These are phyloP conservation scores for Microtus agrestis DNA, from an alignment of 2,797 vertebrate species.

Conservation along the genomic window DNA sequence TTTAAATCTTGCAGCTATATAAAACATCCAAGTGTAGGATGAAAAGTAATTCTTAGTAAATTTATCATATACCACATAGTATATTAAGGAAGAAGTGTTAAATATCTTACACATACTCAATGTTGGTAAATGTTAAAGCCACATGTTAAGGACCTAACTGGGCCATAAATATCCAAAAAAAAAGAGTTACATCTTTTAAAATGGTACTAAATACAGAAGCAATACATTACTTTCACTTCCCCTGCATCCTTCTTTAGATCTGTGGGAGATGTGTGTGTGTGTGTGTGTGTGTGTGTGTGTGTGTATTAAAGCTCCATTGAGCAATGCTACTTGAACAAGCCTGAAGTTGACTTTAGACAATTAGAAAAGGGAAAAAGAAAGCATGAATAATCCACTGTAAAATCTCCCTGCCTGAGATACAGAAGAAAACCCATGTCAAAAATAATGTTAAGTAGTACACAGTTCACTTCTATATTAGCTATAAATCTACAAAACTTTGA, in stretches of 20 bases:
- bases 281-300: no score
- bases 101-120: background rate
- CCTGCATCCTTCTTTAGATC: background rate
- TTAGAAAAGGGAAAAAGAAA: background rate
- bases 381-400: background rate
- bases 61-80: background rate
- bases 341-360: background rate
- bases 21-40: background rate
- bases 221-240: background rate
- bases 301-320: background rate
- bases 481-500: background rate
- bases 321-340: background rate
- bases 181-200: background rate
- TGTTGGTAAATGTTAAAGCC: background rate
- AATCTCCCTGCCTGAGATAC: background rate
- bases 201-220: background rate
- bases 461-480: background rate
- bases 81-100: background rate
- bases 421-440: background rate
- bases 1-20: background rate
- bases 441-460: background rate
- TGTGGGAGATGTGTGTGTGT: no score
- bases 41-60: conserved; percentile 5
- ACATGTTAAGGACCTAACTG: background rate
- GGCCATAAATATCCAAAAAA: background rate